phyloP scores from a whole-genome alignment of 2,113 vertebrate genomes.

The Oreochromis niloticus region DNA sequence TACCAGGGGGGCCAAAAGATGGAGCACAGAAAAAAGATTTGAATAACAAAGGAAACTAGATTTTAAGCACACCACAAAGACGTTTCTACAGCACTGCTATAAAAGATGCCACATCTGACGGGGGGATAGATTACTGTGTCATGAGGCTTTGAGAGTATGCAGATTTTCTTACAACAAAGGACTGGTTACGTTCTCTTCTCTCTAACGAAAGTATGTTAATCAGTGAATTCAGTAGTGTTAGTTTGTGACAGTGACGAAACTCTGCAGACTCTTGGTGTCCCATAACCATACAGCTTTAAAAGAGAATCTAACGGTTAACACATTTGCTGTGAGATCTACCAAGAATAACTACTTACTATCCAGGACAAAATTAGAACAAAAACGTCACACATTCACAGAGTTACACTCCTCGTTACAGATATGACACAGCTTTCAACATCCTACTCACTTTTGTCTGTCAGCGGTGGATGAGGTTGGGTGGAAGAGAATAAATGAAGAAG shows the following conservation, averaged over 20 bases:
- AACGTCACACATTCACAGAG: neutral
- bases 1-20: neutral
- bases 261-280: neutral
- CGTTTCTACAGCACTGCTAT: neutral
- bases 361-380: neutral
- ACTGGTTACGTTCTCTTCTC: neutral
- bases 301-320: neutral
- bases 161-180: neutral
- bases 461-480: neutral
- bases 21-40: neutral
- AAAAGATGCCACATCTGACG: neutral
- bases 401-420: neutral
- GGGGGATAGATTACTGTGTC: neutral
- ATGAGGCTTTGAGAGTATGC: neutral
- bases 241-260: neutral
- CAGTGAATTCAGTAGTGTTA: neutral
- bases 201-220: neutral
- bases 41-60: slow-evolving; percentile 1
- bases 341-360: neutral
- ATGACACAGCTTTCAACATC: neutral
- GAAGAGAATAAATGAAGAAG: neutral
- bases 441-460: slow-evolving; percentile 63
- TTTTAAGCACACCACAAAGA: neutral
- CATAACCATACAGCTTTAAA: neutral
- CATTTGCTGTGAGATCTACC: neutral